A percentile compares a stretch with the other conserved stretches of the same genome.
Conservation (phyloP, 2,888 invertebrate species). For the Camptogramma bilineatum region DNA sequence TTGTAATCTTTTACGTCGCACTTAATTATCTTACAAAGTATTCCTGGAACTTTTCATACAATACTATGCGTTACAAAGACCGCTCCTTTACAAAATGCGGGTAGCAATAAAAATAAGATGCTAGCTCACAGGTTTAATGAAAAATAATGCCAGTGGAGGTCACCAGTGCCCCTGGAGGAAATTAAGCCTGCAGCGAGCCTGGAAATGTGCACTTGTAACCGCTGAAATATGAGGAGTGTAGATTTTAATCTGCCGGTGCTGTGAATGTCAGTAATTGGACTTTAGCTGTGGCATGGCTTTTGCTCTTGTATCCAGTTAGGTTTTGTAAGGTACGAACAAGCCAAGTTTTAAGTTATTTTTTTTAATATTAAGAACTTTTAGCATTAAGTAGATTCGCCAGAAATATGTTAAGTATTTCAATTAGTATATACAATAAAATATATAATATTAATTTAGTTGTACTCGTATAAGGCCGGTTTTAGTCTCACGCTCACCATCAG, state of each 20-base stretch:
- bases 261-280: conserved; percentile 21
- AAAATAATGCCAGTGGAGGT: conserved; percentile 59
- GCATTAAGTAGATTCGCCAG: too few species aligned
- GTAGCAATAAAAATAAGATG: conserved; percentile 61
- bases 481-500: too few species aligned
- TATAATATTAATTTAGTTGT: too few species aligned
- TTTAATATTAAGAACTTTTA: too few species aligned
- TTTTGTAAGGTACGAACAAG: not conserved
- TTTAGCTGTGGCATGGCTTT: conserved; percentile 14
- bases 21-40: too few species aligned
- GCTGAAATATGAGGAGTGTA: conserved; percentile 36
- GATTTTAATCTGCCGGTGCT: conserved; percentile 38
- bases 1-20: too few species aligned
- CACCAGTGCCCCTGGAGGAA: conserved; percentile 34
- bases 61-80: not conserved
- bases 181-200: conserved; percentile 35
- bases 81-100: conserved; percentile 38
- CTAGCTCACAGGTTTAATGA: conserved; percentile 59
- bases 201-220: conserved; percentile 47
- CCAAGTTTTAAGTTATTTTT: too few species aligned
- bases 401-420: too few species aligned
- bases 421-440: too few species aligned
- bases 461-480: too few species aligned
- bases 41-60: too few species aligned
- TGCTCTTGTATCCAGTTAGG: not conserved